phyloP scores from a whole-genome alignment of 2,113 vertebrate species.

The Natator depressus region DNA sequence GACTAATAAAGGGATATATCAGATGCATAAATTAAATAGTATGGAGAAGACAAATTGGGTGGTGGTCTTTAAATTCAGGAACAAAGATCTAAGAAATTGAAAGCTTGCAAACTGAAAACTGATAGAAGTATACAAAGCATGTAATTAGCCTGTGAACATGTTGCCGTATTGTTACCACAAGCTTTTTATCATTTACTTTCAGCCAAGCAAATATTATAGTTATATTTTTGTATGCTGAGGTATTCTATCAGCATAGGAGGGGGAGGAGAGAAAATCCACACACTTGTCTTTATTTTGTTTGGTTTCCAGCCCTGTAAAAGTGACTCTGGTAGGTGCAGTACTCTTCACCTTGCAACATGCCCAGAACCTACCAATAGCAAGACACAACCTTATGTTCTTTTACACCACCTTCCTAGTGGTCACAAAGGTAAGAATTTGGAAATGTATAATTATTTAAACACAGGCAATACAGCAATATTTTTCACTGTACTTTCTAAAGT shows the following conservation, averaged over 20 bases:
- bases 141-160: background rate
- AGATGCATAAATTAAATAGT: background rate
- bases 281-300: constrained; percentile 35
- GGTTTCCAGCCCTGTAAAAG: constrained; percentile 89
- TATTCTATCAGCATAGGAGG: background rate
- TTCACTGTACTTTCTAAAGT: background rate
- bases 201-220: background rate
- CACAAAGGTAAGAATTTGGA: constrained; percentile 86
- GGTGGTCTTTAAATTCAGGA: background rate
- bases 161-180: background rate
- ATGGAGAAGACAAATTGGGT: background rate
- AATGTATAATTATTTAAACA: background rate
- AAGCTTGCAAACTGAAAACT: background rate
- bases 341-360: constrained; percentile 91
- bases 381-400: constrained; percentile 89
- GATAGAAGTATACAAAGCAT: background rate
- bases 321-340: constrained; percentile 92
- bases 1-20: background rate
- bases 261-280: constrained; percentile 12
- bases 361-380: constrained; percentile 84
- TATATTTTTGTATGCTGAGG: background rate
- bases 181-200: background rate
- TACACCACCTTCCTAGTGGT: constrained; percentile 90
- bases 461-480: background rate
- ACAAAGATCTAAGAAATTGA: background rate